Percentiles rank a stretch among this genome's conserved stretches.
phyloP scores from a whole-genome alignment of 2,113 vertebrate species.

The Bambusicola thoracicus region DNA sequence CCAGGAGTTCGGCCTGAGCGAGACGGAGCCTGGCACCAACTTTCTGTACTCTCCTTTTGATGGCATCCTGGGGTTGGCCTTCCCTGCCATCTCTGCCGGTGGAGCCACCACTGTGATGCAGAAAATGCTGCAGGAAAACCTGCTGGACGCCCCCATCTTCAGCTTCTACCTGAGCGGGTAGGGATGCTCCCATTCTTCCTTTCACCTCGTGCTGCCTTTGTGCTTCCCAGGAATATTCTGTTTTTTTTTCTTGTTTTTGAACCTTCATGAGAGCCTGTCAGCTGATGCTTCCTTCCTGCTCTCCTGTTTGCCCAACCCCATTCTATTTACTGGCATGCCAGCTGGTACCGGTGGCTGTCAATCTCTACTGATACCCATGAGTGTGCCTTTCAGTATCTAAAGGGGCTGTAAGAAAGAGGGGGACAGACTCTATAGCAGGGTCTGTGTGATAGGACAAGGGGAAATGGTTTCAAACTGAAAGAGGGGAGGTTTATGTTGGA shows the following conservation, averaged over 20 bases:
- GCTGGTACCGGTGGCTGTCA: not conserved
- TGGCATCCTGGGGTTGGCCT: constrained; percentile 36
- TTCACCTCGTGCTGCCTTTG: not conserved
- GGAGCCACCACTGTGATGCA: constrained; percentile 19
- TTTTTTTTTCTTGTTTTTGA: not conserved
- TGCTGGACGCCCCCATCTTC: not conserved
- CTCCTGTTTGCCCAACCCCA: not conserved
- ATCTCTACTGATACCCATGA: not conserved
- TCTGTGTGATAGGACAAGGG: too few species aligned
- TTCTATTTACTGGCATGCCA: not conserved
- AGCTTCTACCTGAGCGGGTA: constrained; percentile 36
- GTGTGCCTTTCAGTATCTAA: not conserved
- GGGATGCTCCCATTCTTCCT: not conserved
- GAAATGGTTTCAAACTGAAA: too few species aligned
- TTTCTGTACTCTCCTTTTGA: constrained; percentile 27
- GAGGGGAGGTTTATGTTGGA: too few species aligned
- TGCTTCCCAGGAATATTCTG: not conserved
- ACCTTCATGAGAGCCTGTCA: not conserved
- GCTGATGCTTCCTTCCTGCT: not conserved
- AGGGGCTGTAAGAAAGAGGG: too few species aligned
- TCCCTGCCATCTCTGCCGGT: constrained; percentile 2
- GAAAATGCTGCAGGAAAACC: not conserved
- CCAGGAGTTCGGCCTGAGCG: constrained; percentile 77
- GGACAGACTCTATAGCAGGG: too few species aligned
- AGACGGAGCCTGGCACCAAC: constrained; percentile 29